Evolutionary conservation across 2,888 invertebrate genomes (phyloP), one percentile per base, ranked within the genome.

Genomic region (Trachelus stipa): DNA sequence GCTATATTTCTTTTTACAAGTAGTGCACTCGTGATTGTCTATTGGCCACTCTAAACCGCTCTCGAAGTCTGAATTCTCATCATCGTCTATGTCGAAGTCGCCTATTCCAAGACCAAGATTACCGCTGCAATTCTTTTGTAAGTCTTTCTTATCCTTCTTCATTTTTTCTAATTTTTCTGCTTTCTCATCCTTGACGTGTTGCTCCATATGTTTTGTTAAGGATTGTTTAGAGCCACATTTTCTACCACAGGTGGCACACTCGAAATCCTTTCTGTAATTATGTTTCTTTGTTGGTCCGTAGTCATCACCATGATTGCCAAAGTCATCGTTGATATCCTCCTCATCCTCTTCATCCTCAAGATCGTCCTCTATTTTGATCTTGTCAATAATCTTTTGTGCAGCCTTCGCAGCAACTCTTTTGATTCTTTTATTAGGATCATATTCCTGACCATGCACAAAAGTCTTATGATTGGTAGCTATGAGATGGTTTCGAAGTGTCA

Each of bases 401-500:
- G 91, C 91, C 74, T 85, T 91, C 0, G 91, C 91, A 1, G 91
- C 91, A 0, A 90, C 88, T 3, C 91, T 84, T 73, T 91, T 91
- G 56, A 91, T 88, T 34, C 91, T 83, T 73, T 91, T 91, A 37
- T 91, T 91, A 1, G 91, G 89, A 83, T 91, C 91, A 76, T 91
- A 91, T 37, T 90, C 90, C 74, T 91, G 85, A 0, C 90, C 91
- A 9, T 87, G 86, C 2, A 91, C 68, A 1, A 87, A 85, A 0
- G 91, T 91, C 69, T 88, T 91, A 76, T 91, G 91, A 85, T 86
- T 89, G 0, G 90, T 91, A 4, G 90, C 90, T 79, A 91, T 88
- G n/a, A 91, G 71, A 83, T 91, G 91, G 84, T 91, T 91, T n/a
- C 91, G 84, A 40, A 91, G 80, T 1, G 90, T 91, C 11, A 91